These are phyloP conservation scores for Xenopus borealis DNA, from an alignment of 2,113 vertebrate genomes.

Conservation along the genomic window DNA sequence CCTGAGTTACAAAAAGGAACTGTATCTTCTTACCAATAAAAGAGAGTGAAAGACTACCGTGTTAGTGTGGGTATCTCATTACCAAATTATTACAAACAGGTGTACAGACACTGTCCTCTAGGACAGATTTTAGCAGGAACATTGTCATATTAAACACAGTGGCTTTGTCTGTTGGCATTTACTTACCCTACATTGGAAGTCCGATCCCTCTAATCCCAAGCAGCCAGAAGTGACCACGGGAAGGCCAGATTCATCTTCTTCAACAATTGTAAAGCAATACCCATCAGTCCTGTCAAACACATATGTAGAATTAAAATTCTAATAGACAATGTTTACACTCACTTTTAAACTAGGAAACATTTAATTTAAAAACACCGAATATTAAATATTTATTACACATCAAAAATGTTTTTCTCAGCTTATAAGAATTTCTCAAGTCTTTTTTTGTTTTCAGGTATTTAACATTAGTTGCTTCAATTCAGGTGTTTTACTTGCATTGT, in stretches of 20 bases:
- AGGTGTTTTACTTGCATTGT: too few species aligned
- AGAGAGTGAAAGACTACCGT: background rate
- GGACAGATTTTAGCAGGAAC: conserved; percentile 30
- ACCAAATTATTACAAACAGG: conserved; percentile 35
- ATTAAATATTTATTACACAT: too few species aligned
- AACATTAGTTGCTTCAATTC: too few species aligned
- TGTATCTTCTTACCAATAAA: conserved; percentile 22
- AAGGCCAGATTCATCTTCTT: conserved; percentile 86
- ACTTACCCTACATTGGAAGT: conserved; percentile 95
- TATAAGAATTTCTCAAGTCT: too few species aligned
- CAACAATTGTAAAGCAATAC: conserved; percentile 93
- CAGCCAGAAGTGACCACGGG: conserved; percentile 86
- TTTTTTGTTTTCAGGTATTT: too few species aligned
- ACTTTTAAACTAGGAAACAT: too few species aligned
- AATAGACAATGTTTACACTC: too few species aligned
- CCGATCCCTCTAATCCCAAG: conserved; percentile 82
- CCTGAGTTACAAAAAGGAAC: background rate
- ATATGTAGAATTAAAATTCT: conserved; percentile 4
- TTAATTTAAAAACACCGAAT: too few species aligned
- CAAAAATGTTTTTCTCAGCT: too few species aligned
- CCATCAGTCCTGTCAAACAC: conserved; percentile 82
- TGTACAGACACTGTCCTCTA: background rate
- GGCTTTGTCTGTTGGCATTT: conserved; percentile 16
- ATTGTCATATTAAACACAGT: background rate
- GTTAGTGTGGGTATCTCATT: conserved; percentile 5